Base-by-base conservation (phyloP, 2,113 vertebrate genomes). In the Salvelinus fontinalis region DNA sequence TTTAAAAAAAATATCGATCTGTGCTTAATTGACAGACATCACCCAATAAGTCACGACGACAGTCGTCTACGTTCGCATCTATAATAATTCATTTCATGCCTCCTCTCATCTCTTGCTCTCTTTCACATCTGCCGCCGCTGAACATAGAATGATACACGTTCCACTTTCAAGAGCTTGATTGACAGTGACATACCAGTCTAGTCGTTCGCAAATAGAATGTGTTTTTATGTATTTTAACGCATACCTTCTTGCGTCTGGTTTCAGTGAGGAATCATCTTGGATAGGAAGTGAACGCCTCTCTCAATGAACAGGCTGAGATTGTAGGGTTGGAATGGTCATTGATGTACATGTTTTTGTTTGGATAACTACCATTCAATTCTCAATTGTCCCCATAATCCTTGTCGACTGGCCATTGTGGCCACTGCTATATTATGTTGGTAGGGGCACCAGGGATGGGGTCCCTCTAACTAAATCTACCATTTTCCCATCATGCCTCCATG, bases 331-430 rank as follows among this genome's bases (percentile, higher is more conserved):
- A n/a, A n/a, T 75, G 18, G 51, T 54, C 12, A 18, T 66, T 70
- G 74, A 68, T 65, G 77, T 73, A 44, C 24, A 20, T 85, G 22
- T 72, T 80, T 82, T 74, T 79, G 57, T 82, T 83, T 89, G 76
- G 67, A 80, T 76, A 11, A 70, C 80, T 80, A 73, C 83, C 66
- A 77, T 87, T 75, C 78, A 60, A 76, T 80, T 88, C 70, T 66
- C 80, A 85, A 78, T 84, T 75, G 81, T 88, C 65, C 74, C 75
- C 72, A 83, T 70, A 79, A 77, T 86, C 14, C 24, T 67, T 69
- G 54, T 64, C 85, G 72, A 64, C 84, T 84, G 86, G 86, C 80
- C 72, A 79, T 78, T 83, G 8, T 11, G 39, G 39, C 9, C 39
- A 44, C 8, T 44, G n/a, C n/a, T n/a, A n/a, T 77, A 81, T 72